Evolutionary conservation across 2,113 vertebrate genomes (phyloP).

Genomic region (Trichomycterus rosablanca): DNA sequence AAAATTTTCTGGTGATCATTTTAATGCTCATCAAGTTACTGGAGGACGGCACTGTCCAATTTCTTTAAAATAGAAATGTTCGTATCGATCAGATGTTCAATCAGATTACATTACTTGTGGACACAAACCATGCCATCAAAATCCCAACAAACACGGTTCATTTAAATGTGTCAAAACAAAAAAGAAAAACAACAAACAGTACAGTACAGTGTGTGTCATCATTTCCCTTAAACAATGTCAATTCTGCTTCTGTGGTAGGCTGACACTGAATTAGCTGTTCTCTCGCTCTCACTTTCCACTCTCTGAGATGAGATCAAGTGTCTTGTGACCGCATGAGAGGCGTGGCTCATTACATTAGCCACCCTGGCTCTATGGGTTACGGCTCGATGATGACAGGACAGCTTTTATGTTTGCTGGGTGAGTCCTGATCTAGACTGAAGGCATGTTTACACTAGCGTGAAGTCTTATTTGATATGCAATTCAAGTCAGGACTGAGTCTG

Average conservation of each 20-base stretch:
- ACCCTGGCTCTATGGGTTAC: neutral
- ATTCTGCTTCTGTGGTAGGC: slow-evolving; percentile 4
- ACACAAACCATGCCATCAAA: too few species aligned
- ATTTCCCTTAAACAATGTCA: slow-evolving; percentile 28
- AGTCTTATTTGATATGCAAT: neutral
- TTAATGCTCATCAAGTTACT: too few species aligned
- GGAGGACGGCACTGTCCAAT: too few species aligned
- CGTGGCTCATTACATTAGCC: slow-evolving; percentile 34
- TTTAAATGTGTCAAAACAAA: too few species aligned
- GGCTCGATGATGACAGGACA: neutral
- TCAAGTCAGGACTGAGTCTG: neutral
- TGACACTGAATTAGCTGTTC: slow-evolving; percentile 5
- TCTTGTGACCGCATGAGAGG: slow-evolving; percentile 30
- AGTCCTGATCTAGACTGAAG: neutral
- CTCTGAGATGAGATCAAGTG: slow-evolving; percentile 25
- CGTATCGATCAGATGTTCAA: too few species aligned
- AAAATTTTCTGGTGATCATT: too few species aligned
- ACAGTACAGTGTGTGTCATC: slow-evolving; percentile 9
- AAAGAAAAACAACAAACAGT: too few species aligned
- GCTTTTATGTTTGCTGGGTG: neutral
- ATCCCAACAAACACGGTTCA: too few species aligned
- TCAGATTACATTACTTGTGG: too few species aligned
- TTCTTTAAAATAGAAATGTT: too few species aligned
- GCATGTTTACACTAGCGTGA: neutral
- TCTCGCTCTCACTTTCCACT: neutral